These are phyloP conservation scores for Coleophora deauratella DNA, from an alignment of 2,888 invertebrate genomes.

Conservation along the genomic window DNA sequence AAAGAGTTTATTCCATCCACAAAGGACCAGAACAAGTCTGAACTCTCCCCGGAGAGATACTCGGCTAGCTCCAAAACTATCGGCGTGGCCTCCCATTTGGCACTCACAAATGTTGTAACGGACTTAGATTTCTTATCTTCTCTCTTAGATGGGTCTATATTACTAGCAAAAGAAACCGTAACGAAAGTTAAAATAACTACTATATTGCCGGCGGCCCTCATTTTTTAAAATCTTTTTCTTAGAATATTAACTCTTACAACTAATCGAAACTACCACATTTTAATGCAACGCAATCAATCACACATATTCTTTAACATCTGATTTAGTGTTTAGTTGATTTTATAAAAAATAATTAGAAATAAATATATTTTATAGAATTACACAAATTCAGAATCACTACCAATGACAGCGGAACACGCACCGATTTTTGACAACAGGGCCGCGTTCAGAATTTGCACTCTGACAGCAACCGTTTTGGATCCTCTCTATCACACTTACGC, in stretches of 20 bases:
- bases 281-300: constrained; percentile 21
- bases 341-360: no score
- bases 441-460: no score
- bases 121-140: constrained; percentile 80
- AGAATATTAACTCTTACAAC: constrained; percentile 7
- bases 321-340: no score
- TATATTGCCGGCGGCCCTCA: constrained; percentile 50
- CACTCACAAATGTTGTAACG: constrained; percentile 90
- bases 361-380: no score
- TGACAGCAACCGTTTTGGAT: no score
- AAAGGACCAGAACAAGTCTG: constrained; percentile 88
- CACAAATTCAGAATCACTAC: constrained; percentile 28
- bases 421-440: no score
- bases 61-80: constrained; percentile 93
- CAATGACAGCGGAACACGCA: constrained; percentile 63
- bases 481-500: no score
- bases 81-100: constrained; percentile 96
- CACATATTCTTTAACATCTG: no score
- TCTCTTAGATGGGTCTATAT: constrained; percentile 36
- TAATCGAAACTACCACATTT: constrained; percentile 22
- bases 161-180: constrained; percentile 34
- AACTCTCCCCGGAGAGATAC: constrained; percentile 86
- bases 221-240: constrained; percentile 19
- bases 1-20: constrained; percentile 79
- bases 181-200: constrained; percentile 34